Conservation (phyloP, 2,113 vertebrate genomes). For the Todiramphus saurophagus region DNA sequence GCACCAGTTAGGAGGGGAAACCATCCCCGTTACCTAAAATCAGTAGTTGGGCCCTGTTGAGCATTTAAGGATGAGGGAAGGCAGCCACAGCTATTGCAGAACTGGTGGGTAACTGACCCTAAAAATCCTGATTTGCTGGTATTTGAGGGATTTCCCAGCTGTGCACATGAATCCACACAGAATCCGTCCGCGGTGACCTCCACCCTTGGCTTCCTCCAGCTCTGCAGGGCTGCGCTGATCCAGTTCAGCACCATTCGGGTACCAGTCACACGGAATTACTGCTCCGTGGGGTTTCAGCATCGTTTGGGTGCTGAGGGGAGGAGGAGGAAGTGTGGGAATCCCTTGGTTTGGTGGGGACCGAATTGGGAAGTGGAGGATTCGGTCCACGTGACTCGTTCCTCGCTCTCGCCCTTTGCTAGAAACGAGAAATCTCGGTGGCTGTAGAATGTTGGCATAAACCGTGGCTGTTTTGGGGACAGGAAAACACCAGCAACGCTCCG, state of each 20-base stretch:
- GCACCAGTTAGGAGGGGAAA: not conserved
- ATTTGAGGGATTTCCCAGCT: not conserved
- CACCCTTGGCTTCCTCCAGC: not conserved
- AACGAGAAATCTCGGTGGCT: constrained; percentile 23
- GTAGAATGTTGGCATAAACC: not conserved
- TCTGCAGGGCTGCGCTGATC: not conserved
- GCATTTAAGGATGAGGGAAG: not conserved
- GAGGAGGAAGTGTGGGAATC: not conserved
- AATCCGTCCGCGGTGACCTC: not conserved
- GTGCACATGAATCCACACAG: rapidly evolving
- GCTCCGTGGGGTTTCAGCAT: not conserved
- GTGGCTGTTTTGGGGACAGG: constrained; percentile 9
- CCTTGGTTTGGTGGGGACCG: not conserved
- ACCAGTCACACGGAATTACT: not conserved
- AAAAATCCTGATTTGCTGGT: not conserved
- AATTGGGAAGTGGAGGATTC: not conserved
- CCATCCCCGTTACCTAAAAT: not conserved
- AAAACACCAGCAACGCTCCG: not conserved
- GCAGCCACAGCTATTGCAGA: not conserved
- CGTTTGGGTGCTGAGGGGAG: not conserved
- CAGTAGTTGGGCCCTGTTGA: not conserved
- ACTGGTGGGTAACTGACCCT: not conserved
- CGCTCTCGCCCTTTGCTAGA: constrained; percentile 45
- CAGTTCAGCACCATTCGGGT: not conserved
- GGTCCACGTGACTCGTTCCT: not conserved